A percentile compares a stretch with the other conserved stretches of the same genome.
Conservation (phyloP, 2,888 invertebrate genomes). For the Pantelozetes paolii region DNA sequence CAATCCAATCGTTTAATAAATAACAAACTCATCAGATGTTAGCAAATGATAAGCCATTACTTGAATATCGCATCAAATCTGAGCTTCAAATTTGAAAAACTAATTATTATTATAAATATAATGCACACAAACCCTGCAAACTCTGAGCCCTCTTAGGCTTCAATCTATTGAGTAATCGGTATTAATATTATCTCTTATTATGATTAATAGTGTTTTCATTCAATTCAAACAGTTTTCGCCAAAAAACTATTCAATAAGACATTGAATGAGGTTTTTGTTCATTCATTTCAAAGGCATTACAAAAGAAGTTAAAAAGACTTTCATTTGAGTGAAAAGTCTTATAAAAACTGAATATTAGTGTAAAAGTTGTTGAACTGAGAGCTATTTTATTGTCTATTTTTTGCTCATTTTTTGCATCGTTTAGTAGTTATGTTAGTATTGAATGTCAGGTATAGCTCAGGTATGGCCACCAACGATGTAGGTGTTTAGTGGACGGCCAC, state of each 20-base stretch:
- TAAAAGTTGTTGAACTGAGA: slow-evolving; percentile 9
- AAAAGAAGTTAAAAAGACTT: slow-evolving; percentile 9
- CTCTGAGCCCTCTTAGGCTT: neutral
- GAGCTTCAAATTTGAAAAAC: neutral
- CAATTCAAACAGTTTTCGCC: neutral
- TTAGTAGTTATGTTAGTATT: neutral
- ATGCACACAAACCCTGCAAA: slow-evolving; percentile 4
- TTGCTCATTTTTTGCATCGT: neutral
- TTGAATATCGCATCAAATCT: neutral
- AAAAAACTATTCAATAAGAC: neutral
- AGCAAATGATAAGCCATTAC: neutral
- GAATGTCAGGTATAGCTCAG: neutral
- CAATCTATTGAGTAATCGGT: slow-evolving; percentile 3
- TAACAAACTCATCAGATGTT: slow-evolving; percentile 4
- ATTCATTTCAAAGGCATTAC: neutral
- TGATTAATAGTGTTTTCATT: slow-evolving; percentile 24
- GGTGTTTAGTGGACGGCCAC: slow-evolving; percentile 11
- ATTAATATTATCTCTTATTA: slow-evolving; percentile 13
- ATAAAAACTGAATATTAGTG: neutral
- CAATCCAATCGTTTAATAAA: neutral
- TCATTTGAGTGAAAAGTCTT: neutral
- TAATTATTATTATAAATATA: slow-evolving; percentile 17
- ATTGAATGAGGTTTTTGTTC: neutral
- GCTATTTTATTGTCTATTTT: slow-evolving; percentile 1
- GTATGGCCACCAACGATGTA: slow-evolving; percentile 37